Evolutionary conservation across 2,113 vertebrate species (phyloP), one percentile per base, ranked within the genome.

Genomic region (Halichoeres trimaculatus): DNA sequence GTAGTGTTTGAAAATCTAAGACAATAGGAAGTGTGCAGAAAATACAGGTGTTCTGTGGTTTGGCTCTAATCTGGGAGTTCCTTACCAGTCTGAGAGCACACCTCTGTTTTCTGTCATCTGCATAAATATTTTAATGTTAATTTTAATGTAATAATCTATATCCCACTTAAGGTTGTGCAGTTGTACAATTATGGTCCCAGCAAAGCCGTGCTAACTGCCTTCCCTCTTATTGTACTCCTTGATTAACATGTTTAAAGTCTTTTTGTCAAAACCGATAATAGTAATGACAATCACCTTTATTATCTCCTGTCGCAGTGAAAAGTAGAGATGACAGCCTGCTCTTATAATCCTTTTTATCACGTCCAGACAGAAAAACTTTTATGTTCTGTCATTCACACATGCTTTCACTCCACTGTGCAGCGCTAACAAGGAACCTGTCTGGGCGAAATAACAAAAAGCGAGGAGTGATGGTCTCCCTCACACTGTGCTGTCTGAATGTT

Each of bases 401-500:
- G 38, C 52, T 74, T 61, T 56, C 1, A 11, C 52, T 70, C 20
- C 60, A 8, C 17, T 6, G 13, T 40, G 19, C 52, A 45, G 50
- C 6, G 65, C 55, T 64, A 60, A 83, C 67, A 75, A 74, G 67
- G 80, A 70, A 64, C 45, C 68, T 41, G 80, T 36, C 0, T 36
- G 19, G 19, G 61, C 52, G 55, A 74, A 69, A 76, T 65, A 74
- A 81, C 47, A 63, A 58, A 81, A 45, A 81, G 50, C 22, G 63
- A 74, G 20, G 63, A 62, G 56, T 9, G 16, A 20, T 17, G 38
- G 70, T 69, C 52, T 84, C 63, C 14, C 38, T 36, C 1, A 23
- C 63, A 57, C 70, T 54, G 74, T 50, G 64, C 34, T 8, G 23
- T 70, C 65, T 89, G 87, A 86, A 90, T 90, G 74, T 50, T 81